Base-by-base conservation (phyloP, 2,113 vertebrate species). In the Arizona elegans region DNA sequence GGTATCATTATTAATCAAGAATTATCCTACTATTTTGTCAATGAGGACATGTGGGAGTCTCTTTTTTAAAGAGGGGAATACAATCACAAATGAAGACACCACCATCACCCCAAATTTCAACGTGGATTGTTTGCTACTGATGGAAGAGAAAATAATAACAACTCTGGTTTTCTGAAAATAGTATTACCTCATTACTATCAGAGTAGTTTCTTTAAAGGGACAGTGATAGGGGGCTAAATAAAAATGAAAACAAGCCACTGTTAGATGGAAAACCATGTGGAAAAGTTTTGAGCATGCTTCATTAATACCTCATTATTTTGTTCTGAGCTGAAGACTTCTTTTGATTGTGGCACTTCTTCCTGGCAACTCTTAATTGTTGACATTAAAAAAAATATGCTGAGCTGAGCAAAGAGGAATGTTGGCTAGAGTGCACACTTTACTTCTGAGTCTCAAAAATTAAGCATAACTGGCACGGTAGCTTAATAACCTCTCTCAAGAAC, bases 331-430 rank as follows among this genome's bases (percentile, higher is more conserved):
- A 94, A 96, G 92, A 93, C 90, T 93, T 94, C 53, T 94, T 95
- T 38, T 95, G 95, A 96, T 95, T 96, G 94, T 90, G 96, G 94
- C 95, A 90, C 58, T 92, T 75, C 95, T 96, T 97, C 95, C 91
- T 93, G 92, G 94, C 93, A 96, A 96, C 89, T 90, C 97, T 91
- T 97, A 96, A 96, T 96, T 96, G 94, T 96, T 97, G 95, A 96
- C 95, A 96, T 96, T 97, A 96, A 97, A 96, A 96, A 96, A 96
- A 96, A 96, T 92, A 91, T 97, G 95, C 94, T 96, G 94, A 97
- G 92, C 90, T 53, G 96, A 97, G 95, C 92, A 96, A 94, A 95
- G 91, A 88, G 1, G 6, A 93, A 52, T 90, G 88, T 93, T 94
- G 97, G 94, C 92, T 96, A n/a, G 54, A 92, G 62, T 21, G 10